Conservation (phyloP, 2,797 vertebrate genomes). For the Pangasius krempfi region DNA sequence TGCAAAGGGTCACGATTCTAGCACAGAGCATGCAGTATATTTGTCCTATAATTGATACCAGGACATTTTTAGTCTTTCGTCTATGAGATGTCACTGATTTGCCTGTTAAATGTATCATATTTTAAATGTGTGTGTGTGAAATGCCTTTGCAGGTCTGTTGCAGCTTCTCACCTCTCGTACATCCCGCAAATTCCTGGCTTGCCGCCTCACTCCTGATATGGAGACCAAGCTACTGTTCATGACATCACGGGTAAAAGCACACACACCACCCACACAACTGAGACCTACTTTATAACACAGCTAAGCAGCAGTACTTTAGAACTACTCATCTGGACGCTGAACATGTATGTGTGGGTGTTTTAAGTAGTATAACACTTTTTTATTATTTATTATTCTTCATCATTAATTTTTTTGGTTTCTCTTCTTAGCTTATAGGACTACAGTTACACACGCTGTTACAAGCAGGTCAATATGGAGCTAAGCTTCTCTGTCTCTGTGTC, state of each 20-base stretch:
- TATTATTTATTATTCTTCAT: neutral
- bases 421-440: neutral
- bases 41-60: neutral
- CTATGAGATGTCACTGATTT: neutral
- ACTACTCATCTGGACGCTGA: neutral
- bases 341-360: neutral
- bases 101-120: neutral
- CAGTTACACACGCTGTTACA: neutral
- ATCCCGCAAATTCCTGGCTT: conserved; percentile 93
- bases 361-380: neutral
- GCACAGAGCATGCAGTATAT: neutral
- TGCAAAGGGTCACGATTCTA: neutral
- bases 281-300: neutral
- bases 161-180: conserved; percentile 93
- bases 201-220: conserved; percentile 96
- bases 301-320: neutral
- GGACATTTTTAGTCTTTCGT: neutral
- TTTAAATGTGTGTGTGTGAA: neutral
- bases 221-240: conserved; percentile 97
- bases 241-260: conserved; percentile 87
- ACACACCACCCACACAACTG: neutral
- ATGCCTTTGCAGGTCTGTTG: conserved; percentile 79
- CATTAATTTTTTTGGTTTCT: too few relatives aligned
- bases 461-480: neutral
- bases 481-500: neutral